Conservation (phyloP, 2,797 vertebrate species). For the Helicolenus hilgendorfi region DNA sequence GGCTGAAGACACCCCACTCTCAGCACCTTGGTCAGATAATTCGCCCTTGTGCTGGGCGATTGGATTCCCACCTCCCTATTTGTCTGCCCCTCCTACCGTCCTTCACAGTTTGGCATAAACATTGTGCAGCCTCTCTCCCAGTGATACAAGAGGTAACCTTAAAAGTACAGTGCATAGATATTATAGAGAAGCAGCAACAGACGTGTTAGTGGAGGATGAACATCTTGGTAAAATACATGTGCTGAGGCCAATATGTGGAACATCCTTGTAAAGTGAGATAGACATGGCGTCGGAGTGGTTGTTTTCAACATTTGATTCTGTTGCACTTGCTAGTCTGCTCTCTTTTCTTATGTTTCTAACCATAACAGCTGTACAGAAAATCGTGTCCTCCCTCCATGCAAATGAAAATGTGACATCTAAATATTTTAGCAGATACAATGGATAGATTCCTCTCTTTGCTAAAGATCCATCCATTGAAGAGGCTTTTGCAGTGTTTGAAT, state of each 20-base stretch:
- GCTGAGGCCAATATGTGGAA: constrained; percentile 1
- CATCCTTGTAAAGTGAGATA: constrained; percentile 38
- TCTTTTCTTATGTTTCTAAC: constrained; percentile 3
- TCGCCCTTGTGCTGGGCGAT: constrained; percentile 84
- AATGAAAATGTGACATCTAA: constrained; percentile 70
- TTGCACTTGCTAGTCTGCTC: constrained; percentile 10
- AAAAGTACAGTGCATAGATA: constrained; percentile 23
- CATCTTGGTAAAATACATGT: constrained; percentile 19
- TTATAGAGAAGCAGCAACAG: constrained; percentile 14
- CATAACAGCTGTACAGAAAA: constrained; percentile 20
- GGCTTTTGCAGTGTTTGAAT: constrained; percentile 73
- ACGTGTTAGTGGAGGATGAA: neutral
- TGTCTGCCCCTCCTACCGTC: constrained; percentile 77
- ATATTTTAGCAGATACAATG: constrained; percentile 82
- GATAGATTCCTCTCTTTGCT: constrained; percentile 72
- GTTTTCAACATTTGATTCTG: constrained; percentile 42
- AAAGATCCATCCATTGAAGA: constrained; percentile 78
- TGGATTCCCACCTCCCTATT: constrained; percentile 85
- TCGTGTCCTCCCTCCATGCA: constrained; percentile 42
- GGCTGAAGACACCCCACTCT: constrained; percentile 85
- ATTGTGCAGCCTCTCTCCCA: constrained; percentile 43
- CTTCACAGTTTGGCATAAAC: constrained; percentile 86
- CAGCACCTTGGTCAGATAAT: constrained; percentile 90
- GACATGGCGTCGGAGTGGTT: constrained; percentile 16
- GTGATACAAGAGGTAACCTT: constrained; percentile 61